Conservation (phyloP, 2,888 invertebrate genomes). For the Archaeoteleia sp. region DNA sequence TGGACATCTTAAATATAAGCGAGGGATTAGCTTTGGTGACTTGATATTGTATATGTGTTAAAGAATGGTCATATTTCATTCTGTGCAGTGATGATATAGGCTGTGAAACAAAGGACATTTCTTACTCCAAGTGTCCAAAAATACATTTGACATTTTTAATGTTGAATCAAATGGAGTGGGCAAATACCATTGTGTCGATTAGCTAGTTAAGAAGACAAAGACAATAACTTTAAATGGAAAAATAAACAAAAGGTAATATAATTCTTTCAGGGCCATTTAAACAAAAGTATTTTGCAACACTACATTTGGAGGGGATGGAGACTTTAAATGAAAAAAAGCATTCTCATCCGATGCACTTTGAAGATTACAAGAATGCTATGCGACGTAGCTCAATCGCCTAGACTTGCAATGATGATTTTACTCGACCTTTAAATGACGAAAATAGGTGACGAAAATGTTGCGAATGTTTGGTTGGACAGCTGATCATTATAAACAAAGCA, state of each 20-base stretch:
- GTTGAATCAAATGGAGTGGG: too few species aligned
- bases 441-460: constrained; percentile 56
- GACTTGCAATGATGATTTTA: neutral
- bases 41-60: constrained; percentile 60
- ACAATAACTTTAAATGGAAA: neutral
- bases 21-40: constrained; percentile 34
- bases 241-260: neutral
- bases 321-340: too few species aligned
- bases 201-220: constrained; percentile 8
- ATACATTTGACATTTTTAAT: constrained; percentile 16
- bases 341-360: too few species aligned
- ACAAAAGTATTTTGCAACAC: too few species aligned
- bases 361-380: too few species aligned
- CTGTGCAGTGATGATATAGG: constrained; percentile 42
- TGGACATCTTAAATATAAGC: constrained; percentile 46
- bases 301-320: too few species aligned
- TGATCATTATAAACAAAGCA: constrained; percentile 73
- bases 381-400: constrained; percentile 6
- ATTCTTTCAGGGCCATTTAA: too few species aligned
- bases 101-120: constrained; percentile 54
- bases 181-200: too few species aligned
- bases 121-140: constrained; percentile 29
- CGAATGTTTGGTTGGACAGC: constrained; percentile 69
- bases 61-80: constrained; percentile 55
- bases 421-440: constrained; percentile 16